These are phyloP conservation scores for Himalopsyche japonica DNA, from an alignment of 2,888 invertebrate species.

Conservation along the genomic window DNA sequence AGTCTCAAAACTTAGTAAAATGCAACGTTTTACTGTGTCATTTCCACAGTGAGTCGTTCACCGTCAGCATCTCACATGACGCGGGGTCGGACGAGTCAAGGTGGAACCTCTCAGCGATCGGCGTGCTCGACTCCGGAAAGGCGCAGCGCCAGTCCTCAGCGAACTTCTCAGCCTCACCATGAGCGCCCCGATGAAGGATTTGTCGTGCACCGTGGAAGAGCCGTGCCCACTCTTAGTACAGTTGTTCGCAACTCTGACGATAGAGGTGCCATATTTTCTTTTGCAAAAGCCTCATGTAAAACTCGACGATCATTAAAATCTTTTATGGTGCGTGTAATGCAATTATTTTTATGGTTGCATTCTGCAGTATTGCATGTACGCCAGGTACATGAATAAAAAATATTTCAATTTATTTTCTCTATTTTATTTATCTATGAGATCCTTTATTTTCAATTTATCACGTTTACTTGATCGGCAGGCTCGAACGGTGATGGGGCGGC, in stretches of 20 bases:
- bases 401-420: too few relatives aligned
- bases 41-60: slow-evolving; percentile 56
- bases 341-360: neutral
- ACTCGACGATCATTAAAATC: too few relatives aligned
- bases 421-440: neutral
- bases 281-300: neutral
- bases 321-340: too few relatives aligned
- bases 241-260: slow-evolving; percentile 50
- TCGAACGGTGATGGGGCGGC: slow-evolving; percentile 55
- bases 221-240: slow-evolving; percentile 77
- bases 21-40: neutral
- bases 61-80: slow-evolving; percentile 54
- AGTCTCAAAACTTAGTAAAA: neutral
- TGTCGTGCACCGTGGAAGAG: slow-evolving; percentile 79
- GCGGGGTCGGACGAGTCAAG: slow-evolving; percentile 42
- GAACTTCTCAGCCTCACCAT: neutral
- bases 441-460: neutral
- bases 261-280: slow-evolving; percentile 6
- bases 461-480: neutral
- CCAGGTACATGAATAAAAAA: too few relatives aligned
- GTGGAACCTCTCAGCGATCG: slow-evolving; percentile 45
- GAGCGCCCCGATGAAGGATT: slow-evolving; percentile 66
- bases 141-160: slow-evolving; percentile 49
- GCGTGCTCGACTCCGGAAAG: slow-evolving; percentile 55
- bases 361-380: too few relatives aligned